A percentile compares a stretch with the other conserved stretches of the same genome.
Conservation (phyloP, 2,113 vertebrate genomes). For the Nerophis lumbriciformis region DNA sequence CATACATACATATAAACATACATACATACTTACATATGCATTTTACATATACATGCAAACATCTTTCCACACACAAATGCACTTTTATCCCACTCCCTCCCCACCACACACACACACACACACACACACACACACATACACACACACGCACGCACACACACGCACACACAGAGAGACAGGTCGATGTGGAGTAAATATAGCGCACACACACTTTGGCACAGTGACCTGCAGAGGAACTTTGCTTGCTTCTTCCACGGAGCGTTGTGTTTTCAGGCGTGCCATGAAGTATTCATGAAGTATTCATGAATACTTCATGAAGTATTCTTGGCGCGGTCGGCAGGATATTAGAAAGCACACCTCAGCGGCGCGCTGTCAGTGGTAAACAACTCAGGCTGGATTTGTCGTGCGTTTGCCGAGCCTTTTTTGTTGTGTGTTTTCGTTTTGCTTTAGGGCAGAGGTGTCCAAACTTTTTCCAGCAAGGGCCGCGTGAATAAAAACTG, state of each 20-base stretch:
- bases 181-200: constrained; percentile 47
- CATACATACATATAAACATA: neutral
- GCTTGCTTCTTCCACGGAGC: constrained; percentile 55
- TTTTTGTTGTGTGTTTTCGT: too few species aligned
- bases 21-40: too few species aligned
- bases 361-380: constrained; percentile 27
- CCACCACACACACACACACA: constrained; percentile 1
- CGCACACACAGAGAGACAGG: constrained; percentile 1
- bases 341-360: constrained; percentile 25
- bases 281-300: constrained; percentile 70
- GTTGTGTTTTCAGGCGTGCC: constrained; percentile 53
- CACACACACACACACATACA: constrained; percentile 8
- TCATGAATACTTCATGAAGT: constrained; percentile 53
- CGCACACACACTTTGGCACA: constrained; percentile 57
- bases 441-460: neutral
- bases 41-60: too few species aligned
- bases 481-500: too few species aligned
- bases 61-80: neutral
- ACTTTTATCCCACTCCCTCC: neutral
- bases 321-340: constrained; percentile 58
- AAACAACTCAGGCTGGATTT: constrained; percentile 27
- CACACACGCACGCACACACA: neutral
- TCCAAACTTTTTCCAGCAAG: too few species aligned
- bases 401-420: constrained; percentile 16
- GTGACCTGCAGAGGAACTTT: constrained; percentile 62